Evolutionary conservation across 1,140 invertebrate genomes (phyloP).

Genomic region (Akabosia matsudoensis): DNA sequence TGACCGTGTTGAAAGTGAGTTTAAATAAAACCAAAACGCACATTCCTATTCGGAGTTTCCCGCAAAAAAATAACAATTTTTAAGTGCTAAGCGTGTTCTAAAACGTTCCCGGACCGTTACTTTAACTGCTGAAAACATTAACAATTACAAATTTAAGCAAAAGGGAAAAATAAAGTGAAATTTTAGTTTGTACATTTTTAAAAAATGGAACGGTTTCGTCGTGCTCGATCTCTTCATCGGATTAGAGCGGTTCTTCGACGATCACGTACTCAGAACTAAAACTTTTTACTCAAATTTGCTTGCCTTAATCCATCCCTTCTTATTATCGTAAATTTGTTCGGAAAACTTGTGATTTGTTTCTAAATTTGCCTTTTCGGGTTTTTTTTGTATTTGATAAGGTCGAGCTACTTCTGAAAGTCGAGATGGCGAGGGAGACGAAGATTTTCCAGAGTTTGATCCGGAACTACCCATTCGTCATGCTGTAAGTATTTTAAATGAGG

Average conservation of each 20-base stretch:
- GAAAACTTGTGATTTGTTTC: background rate
- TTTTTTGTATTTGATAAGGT: background rate
- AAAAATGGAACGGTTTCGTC: constrained; percentile 19
- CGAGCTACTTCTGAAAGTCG: background rate
- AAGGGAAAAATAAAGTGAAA: background rate
- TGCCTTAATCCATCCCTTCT: background rate
- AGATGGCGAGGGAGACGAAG: background rate
- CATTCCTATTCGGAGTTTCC: too few relatives aligned
- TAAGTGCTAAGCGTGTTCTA: too few relatives aligned
- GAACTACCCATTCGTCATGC: constrained; percentile 39
- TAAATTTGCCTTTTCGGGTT: background rate
- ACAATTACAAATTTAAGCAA: background rate
- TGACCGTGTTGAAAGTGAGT: constrained; percentile 27
- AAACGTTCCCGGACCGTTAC: too few relatives aligned
- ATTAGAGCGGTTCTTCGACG: constrained; percentile 26
- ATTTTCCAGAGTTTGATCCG: constrained; percentile 29
- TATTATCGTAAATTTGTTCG: background rate
- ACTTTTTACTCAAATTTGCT: background rate
- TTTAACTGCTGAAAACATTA: background rate
- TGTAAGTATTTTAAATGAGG: constrained; percentile 27
- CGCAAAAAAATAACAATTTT: too few relatives aligned
- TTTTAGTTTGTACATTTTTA: too few relatives aligned
- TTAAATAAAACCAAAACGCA: too few relatives aligned
- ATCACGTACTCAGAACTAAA: background rate
- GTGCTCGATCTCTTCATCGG: constrained; percentile 28